These are phyloP conservation scores for Numida meleagris DNA, from an alignment of 2,113 vertebrate genomes.

Conservation along the genomic window DNA sequence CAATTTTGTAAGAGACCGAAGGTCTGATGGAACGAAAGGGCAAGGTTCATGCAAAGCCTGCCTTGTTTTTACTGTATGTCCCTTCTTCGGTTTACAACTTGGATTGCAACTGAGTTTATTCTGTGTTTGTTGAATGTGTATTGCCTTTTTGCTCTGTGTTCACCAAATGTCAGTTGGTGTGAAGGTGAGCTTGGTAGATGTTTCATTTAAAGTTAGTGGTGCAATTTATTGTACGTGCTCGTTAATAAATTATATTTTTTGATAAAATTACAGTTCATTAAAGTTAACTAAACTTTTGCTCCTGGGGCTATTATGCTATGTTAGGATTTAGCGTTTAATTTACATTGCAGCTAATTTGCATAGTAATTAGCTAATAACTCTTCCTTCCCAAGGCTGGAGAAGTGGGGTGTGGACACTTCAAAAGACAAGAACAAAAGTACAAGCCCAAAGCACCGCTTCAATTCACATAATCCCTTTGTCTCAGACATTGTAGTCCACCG, in stretches of 20 bases:
- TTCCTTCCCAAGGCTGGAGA: conserved; percentile 17
- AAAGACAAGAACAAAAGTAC: too few relatives aligned
- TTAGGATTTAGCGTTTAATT: conserved; percentile 23
- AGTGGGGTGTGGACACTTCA: background rate
- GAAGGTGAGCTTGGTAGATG: conserved; percentile 40
- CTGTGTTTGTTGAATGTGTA: background rate
- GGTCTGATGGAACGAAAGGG: conserved; percentile 41
- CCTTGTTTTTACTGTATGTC: conserved; percentile 36
- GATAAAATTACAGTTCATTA: background rate
- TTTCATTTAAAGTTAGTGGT: conserved; percentile 51
- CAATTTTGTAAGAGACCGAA: conserved; percentile 42
- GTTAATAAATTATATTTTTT: conserved; percentile 61
- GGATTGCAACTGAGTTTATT: conserved; percentile 21
- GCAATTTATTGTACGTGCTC: conserved; percentile 31
- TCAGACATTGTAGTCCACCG: background rate
- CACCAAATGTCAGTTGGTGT: conserved; percentile 32
- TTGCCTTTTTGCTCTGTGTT: conserved; percentile 48
- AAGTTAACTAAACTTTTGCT: conserved; percentile 13
- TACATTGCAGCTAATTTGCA: conserved; percentile 21
- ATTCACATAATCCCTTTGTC: background rate
- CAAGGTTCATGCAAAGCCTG: conserved; percentile 20
- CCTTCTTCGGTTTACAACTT: conserved; percentile 3
- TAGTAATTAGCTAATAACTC: conserved; percentile 1
- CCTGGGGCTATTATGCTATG: background rate
- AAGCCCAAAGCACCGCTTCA: background rate